Base-by-base conservation (phyloP, 2,797 vertebrate species). In the Brachymystax lenok region DNA sequence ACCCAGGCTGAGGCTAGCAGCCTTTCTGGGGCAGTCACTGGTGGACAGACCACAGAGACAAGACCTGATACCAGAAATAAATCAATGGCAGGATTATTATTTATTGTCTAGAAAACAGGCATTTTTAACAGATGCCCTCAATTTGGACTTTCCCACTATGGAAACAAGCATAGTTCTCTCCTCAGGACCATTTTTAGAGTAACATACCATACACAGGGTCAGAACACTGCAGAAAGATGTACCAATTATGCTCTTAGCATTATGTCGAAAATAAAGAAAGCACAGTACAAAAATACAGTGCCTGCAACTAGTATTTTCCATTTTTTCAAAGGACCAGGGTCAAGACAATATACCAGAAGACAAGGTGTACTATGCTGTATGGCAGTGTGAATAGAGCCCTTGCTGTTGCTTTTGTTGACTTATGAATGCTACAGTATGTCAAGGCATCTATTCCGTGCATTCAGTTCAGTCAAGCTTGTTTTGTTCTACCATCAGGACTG, bases 71-170 rank as follows among this genome's bases (percentile, higher is more conserved):
- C 50, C n/a, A 51, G 52, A 52, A 52, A 71, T 71, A 54, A 52
- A 28, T 71, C 69, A 51, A 71, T 71, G 46, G 24, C 69, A 71
- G 69, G 46, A 52, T 10, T 14, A 52, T 71, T 71, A 51, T 54
- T 24, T 52, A 27, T 12, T 14, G 46, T 71, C 21, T 30, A 28
- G 21, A 52, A 5, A 4, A 51, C 46, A 4, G 2, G 13, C 27
- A 3, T 21, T 61, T n/a, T 21, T 61, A n/a, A 61, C 19, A 61
- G n/a, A 61, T 61, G 56, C 56, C 56, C 19, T 61, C n/a, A n/a
- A 61, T 8, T 61, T 61, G 56, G n/a, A n/a, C 56, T 61, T n/a
- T 1, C 56, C n/a, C 10, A 0, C n/a, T 61, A n/a, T 3, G 19
- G 8, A 21, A 61, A 61, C 19, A 3, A 61, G 19, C 2, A 61